These are phyloP conservation scores for Papilio xuthus DNA, from an alignment of 1,140 invertebrate genomes.

Conservation along the genomic window DNA sequence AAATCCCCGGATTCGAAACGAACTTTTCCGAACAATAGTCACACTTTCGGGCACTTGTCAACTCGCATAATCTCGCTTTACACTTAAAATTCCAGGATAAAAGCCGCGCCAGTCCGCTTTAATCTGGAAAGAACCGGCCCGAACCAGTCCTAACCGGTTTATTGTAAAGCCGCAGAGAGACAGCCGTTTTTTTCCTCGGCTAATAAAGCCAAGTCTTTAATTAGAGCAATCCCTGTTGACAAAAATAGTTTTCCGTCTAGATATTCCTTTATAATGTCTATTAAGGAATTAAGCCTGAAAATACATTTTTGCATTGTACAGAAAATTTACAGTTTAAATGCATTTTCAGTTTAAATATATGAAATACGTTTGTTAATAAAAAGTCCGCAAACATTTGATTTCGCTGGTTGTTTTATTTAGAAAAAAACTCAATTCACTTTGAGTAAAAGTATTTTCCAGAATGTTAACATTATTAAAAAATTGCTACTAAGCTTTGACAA, in stretches of 20 bases:
- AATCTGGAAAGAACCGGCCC: conserved; percentile 53
- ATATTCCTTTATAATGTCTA: background rate
- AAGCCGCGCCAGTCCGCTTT: conserved; percentile 45
- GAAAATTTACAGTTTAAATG: too few species aligned
- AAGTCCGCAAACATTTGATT: background rate
- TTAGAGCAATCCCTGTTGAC: conserved; percentile 43
- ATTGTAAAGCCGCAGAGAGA: conserved; percentile 52
- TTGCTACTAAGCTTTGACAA: background rate
- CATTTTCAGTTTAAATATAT: background rate
- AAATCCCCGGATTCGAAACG: conserved; percentile 45
- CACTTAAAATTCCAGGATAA: conserved; percentile 53
- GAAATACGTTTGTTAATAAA: background rate
- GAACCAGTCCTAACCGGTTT: conserved; percentile 58
- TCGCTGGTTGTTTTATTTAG: background rate
- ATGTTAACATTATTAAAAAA: background rate
- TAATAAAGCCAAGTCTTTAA: conserved; percentile 59
- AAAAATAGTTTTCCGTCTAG: conserved; percentile 27
- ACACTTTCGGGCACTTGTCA: conserved; percentile 55
- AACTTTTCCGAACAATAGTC: conserved; percentile 58
- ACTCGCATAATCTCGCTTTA: conserved; percentile 55
- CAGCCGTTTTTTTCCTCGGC: conserved; percentile 54
- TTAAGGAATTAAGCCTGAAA: background rate
- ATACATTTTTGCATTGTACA: background rate
- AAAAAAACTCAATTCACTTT: background rate
- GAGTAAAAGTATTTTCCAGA: background rate